Evolutionary conservation across 2,888 invertebrate species (phyloP), one percentile per base, ranked within the genome.

Genomic region (Drosophila diplacantha): DNA sequence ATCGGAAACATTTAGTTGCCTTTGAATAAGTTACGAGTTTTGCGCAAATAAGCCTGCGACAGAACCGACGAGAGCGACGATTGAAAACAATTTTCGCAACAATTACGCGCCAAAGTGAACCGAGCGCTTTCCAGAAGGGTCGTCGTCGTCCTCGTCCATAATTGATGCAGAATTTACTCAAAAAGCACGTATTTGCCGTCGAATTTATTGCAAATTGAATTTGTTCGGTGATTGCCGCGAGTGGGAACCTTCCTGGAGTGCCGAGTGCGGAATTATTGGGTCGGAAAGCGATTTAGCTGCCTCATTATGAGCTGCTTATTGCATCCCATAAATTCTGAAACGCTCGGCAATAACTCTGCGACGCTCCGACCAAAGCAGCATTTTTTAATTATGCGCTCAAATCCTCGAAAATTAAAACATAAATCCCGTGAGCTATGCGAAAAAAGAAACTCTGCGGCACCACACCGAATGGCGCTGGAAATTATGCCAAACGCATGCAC

Each of bases 331-430:
- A 65, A 52, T 49, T 52, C 47, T 52, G 41, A 14, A 57, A 49
- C 43, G 52, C 52, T 31, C 39, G 34, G 60, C 59, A 26, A 51
- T 43, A 59, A 20, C 39, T 50, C 54, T 43, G 29, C 37, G n/a
- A 18, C 31, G 12, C 43, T 6, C 22, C 32, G 14, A 22, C 39
- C 29, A 20, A 29, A 16, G 41, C 32, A 24, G 51, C 24, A 29
- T 61, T 60, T 38, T 75, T 78, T 79, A 77, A 77, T 76, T 75
- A 81, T 66, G 65, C 72, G 67, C 67, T 54, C 65, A 79, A 79
- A 74, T 79, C 73, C 80, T 68, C 51, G 63, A 80, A 78, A 81
- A 81, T 83, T 70, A 74, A 74, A 78, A 82, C 69, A 72, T 69
- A 74, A 75, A 71, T 79, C 73, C 66, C 41, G 49, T 35, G 65